These are phyloP conservation scores for Antheraea mylitta DNA, from an alignment of 1,140 invertebrate species.

Conservation along the genomic window DNA sequence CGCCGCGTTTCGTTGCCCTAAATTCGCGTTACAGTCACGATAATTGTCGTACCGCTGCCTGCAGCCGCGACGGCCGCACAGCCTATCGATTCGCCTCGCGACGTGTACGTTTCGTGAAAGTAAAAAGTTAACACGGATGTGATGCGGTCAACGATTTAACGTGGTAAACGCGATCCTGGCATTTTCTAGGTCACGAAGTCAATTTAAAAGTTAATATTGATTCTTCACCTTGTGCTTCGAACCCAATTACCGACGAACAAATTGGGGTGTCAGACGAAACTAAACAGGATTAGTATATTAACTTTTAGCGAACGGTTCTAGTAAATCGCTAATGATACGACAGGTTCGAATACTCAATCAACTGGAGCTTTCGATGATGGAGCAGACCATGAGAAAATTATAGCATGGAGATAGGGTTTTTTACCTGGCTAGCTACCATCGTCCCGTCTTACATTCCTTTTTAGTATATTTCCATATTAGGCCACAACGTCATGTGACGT, in stretches of 20 bases:
- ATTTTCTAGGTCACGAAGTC: slow-evolving; percentile 66
- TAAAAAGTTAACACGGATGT: slow-evolving; percentile 74
- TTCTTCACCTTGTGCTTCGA: slow-evolving; percentile 29
- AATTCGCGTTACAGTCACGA: slow-evolving; percentile 71
- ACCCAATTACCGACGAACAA: background rate
- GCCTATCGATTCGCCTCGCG: slow-evolving; percentile 62
- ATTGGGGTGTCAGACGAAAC: background rate
- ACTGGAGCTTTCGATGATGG: no score
- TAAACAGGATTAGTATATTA: background rate
- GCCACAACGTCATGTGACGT: no score
- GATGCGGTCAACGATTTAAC: slow-evolving; percentile 58
- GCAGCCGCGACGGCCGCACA: slow-evolving; percentile 64
- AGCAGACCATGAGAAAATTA: no score
- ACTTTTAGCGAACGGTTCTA: no score
- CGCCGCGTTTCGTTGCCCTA: slow-evolving; percentile 70
- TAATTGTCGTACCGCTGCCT: slow-evolving; percentile 71
- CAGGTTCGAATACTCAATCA: no score
- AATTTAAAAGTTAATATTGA: slow-evolving; percentile 60
- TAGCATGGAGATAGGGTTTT: no score
- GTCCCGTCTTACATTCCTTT: no score
- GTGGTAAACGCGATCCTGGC: slow-evolving; percentile 49
- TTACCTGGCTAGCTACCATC: no score
- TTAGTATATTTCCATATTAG: no score
- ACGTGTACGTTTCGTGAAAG: slow-evolving; percentile 63
- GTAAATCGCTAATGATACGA: no score